phyloP scores from a whole-genome alignment of 2,113 vertebrate species.

The Glaucomys volans region DNA sequence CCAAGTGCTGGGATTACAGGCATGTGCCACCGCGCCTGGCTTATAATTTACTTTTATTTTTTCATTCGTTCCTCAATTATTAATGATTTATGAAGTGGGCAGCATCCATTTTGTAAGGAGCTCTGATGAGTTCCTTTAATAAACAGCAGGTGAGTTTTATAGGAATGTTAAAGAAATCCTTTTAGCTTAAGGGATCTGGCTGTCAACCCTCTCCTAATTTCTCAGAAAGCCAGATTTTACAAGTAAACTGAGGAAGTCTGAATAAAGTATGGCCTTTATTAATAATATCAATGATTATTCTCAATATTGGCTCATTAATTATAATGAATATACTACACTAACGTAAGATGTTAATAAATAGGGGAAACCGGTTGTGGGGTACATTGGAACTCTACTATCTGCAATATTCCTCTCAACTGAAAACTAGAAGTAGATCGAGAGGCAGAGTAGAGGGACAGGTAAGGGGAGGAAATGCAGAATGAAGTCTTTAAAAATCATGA shows the following conservation, averaged over 20 bases:
- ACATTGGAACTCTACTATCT: not conserved
- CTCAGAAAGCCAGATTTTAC: not conserved
- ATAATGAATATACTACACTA: not conserved
- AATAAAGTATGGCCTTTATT: not conserved
- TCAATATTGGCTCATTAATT: not conserved
- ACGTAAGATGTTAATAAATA: not conserved
- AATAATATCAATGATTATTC: not conserved
- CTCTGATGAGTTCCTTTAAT: not conserved
- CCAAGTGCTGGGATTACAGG: no score
- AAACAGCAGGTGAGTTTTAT: not conserved
- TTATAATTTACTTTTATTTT: not conserved
- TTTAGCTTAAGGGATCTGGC: not conserved
- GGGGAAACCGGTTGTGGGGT: not conserved
- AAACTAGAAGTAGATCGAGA: not conserved
- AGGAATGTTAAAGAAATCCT: not conserved
- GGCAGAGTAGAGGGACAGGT: no score
- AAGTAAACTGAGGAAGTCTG: not conserved
- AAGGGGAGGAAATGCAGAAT: no score
- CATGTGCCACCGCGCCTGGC: no score
- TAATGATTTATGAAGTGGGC: not conserved
- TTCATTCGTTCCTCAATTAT: slow-evolving; percentile 11
- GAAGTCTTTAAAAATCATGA: no score
- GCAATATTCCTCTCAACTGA: not conserved
- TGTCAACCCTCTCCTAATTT: not conserved
- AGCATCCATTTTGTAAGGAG: not conserved